A percentile compares a stretch with the other conserved stretches of the same genome.
These are phyloP conservation scores for Nannoperca obscura DNA, from an alignment of 2,797 vertebrate species.

Conservation along the genomic window DNA sequence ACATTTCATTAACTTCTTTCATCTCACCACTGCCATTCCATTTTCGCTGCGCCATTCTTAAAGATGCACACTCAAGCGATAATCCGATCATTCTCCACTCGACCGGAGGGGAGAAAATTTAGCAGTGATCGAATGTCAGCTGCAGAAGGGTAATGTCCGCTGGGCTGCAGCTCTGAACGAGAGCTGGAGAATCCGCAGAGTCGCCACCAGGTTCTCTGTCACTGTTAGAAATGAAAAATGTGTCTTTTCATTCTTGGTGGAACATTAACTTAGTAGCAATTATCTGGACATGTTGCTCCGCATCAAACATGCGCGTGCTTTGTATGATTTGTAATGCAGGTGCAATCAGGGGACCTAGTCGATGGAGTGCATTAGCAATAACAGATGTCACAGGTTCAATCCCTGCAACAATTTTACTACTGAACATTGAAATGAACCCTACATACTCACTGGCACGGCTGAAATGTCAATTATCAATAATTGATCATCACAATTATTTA, in stretches of 20 bases:
- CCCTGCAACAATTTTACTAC: not conserved
- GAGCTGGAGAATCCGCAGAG: slow-evolving; percentile 5
- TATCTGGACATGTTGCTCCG: slow-evolving; percentile 19
- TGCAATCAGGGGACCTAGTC: not conserved
- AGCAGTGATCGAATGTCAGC: slow-evolving; percentile 64
- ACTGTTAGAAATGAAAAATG: slow-evolving; percentile 17
- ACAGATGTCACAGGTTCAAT: not conserved
- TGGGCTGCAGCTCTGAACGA: slow-evolving; percentile 33
- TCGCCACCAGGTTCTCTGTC: not conserved
- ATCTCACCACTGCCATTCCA: slow-evolving; percentile 74
- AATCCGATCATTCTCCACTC: slow-evolving; percentile 77
- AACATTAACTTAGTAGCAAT: not conserved
- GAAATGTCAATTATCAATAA: not conserved
- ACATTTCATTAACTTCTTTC: slow-evolving; percentile 85
- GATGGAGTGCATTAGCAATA: not conserved
- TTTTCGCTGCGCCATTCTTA: slow-evolving; percentile 73
- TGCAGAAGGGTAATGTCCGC: slow-evolving; percentile 50
- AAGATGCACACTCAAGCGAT: slow-evolving; percentile 79
- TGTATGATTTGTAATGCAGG: slow-evolving; percentile 14
- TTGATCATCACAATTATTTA: not conserved
- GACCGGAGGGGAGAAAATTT: slow-evolving; percentile 58
- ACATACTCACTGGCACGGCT: not conserved
- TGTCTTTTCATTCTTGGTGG: not conserved
- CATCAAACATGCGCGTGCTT: slow-evolving; percentile 15
- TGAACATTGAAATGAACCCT: not conserved